Conservation (phyloP, 2,888 invertebrate genomes). For the Bombylius major region DNA sequence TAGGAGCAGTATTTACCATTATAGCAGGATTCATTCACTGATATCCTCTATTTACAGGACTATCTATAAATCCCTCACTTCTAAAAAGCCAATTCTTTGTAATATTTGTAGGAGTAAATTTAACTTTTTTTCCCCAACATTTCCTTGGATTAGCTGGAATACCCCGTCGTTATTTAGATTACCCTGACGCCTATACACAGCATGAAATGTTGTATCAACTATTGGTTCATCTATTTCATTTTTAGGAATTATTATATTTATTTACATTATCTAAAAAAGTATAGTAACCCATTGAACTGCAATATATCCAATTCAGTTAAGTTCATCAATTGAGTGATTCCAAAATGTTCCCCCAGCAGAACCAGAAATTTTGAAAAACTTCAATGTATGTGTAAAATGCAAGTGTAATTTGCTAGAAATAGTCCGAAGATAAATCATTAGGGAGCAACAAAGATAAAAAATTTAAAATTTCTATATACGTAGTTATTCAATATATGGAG, state of each 20-base stretch:
- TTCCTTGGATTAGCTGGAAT: constrained; percentile 54
- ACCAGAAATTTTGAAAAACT: no score
- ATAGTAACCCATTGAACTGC: constrained; percentile 41
- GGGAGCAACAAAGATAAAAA: no score
- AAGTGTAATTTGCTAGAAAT: no score
- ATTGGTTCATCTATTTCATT: constrained; percentile 45
- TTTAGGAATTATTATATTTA: constrained; percentile 41
- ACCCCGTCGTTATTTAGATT: constrained; percentile 60
- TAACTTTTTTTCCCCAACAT: constrained; percentile 71
- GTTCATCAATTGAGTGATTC: constrained; percentile 49
- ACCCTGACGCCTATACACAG: constrained; percentile 47
- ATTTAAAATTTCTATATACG: no score
- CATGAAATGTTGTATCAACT: constrained; percentile 54
- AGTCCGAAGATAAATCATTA: no score
- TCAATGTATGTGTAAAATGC: no score
- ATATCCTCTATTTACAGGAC: constrained; percentile 54
- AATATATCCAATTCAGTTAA: constrained; percentile 39
- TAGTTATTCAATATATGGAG: no score
- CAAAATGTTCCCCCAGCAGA: constrained; percentile 44
- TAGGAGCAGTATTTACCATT: constrained; percentile 69
- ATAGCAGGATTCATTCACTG: constrained; percentile 60
- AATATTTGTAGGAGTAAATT: constrained; percentile 65
- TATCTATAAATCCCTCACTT: constrained; percentile 44
- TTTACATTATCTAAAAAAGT: constrained; percentile 49
- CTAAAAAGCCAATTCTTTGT: constrained; percentile 56